Conservation (phyloP, 2,797 vertebrate genomes). For the Hipposideros larvatus region DNA sequence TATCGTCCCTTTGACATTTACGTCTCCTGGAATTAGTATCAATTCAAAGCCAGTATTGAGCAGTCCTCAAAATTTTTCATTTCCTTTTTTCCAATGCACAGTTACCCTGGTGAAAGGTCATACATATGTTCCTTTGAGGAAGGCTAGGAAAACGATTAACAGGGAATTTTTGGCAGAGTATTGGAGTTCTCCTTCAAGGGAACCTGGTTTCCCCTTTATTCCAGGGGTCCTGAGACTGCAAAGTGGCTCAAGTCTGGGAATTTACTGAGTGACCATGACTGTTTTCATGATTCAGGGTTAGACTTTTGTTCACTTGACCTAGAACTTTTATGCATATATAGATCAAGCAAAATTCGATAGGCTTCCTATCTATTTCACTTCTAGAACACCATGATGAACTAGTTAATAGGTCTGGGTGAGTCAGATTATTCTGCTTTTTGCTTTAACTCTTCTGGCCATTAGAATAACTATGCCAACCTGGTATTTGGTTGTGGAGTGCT, state of each 20-base stretch:
- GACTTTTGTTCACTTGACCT: neutral
- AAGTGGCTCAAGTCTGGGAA: neutral
- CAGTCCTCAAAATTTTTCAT: neutral
- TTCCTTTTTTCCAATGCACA: neutral
- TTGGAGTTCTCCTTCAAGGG: neutral
- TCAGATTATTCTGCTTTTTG: neutral
- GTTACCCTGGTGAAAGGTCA: neutral
- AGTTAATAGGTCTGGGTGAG: neutral
- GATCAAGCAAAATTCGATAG: neutral
- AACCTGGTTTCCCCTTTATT: neutral
- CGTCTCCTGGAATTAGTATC: neutral
- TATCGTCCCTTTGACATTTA: neutral
- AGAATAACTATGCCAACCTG: neutral
- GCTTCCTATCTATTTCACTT: neutral
- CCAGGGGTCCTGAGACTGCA: neutral
- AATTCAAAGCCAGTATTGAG: no score
- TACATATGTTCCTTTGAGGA: neutral
- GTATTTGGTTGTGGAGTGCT: neutral
- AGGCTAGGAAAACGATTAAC: neutral
- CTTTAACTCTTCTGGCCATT: neutral
- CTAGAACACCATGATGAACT: neutral
- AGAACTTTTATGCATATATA: neutral
- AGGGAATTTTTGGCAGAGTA: neutral
- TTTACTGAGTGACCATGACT: neutral
- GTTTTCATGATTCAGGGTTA: neutral